These are phyloP conservation scores for Emydura subglobosa DNA, from an alignment of 2,113 vertebrate species.

Conservation along the genomic window DNA sequence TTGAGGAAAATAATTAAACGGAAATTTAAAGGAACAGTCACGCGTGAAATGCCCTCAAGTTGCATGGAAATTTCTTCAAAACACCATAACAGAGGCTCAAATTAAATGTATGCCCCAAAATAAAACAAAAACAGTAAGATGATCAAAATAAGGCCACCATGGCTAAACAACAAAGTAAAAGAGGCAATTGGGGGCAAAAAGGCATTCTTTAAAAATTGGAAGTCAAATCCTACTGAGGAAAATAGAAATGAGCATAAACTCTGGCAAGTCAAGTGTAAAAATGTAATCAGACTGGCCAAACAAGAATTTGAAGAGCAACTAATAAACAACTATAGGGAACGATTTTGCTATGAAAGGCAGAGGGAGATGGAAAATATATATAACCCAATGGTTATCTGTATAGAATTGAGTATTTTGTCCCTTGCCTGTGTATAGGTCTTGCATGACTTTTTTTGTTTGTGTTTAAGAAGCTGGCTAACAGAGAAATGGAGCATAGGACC, in stretches of 20 bases:
- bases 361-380: neutral
- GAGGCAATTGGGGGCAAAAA: neutral
- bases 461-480: neutral
- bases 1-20: neutral
- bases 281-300: neutral
- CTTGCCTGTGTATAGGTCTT: neutral
- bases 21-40: neutral
- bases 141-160: too few relatives aligned
- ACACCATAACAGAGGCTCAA: neutral
- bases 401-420: neutral
- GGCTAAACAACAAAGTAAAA: neutral
- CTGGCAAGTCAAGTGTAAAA: neutral
- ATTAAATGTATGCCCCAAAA: neutral
- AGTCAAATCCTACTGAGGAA: neutral
- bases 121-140: too few relatives aligned
- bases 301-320: neutral
- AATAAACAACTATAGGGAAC: neutral
- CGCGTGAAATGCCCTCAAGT: neutral
- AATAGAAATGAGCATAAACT: neutral
- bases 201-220: neutral
- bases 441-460: neutral
- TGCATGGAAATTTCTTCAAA: neutral
- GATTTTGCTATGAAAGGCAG: neutral
- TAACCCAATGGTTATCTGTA: neutral
- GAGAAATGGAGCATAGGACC: neutral